These are phyloP conservation scores for Araneus ventricosus DNA, from an alignment of 1,140 invertebrate species.

Conservation along the genomic window DNA sequence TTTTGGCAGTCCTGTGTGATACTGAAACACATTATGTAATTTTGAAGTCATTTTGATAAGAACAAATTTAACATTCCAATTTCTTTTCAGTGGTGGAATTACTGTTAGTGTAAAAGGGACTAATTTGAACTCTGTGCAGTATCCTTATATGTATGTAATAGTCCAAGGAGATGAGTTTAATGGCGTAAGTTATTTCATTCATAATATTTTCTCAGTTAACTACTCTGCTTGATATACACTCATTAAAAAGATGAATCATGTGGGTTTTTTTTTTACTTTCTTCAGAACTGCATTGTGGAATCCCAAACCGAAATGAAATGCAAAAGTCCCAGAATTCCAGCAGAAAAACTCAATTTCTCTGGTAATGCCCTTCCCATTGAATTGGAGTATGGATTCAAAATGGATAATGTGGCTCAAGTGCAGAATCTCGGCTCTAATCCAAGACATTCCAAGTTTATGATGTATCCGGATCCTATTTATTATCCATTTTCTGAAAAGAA, in stretches of 20 bases:
- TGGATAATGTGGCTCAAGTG: conserved; percentile 94
- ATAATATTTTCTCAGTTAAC: not conserved
- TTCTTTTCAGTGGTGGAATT: conserved; percentile 87
- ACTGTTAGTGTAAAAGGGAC: conserved; percentile 92
- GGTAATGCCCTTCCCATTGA: conserved; percentile 79
- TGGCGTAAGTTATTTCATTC: conserved; percentile 83
- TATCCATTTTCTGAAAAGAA: conserved; percentile 90
- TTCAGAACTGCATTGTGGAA: conserved; percentile 80
- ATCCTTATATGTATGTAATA: conserved; percentile 94
- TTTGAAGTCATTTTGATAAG: not conserved
- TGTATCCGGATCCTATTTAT: conserved; percentile 96
- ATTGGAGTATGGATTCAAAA: conserved; percentile 95
- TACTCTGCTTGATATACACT: not conserved
- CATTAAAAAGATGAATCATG: not conserved
- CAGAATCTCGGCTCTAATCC: conserved; percentile 86
- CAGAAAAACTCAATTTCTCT: conserved; percentile 83
- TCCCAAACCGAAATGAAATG: conserved; percentile 92
- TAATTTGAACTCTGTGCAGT: conserved; percentile 92
- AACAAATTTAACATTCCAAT: no score
- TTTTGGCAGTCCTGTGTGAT: no score
- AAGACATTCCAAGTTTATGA: conserved; percentile 86
- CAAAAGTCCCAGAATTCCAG: conserved; percentile 86
- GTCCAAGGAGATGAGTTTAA: conserved; percentile 88
- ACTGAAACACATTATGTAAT: not conserved
- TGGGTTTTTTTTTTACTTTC: not conserved